Evolutionary conservation across 2,888 invertebrate species (phyloP), one percentile per base, ranked within the genome.

Genomic region (Drosophila incognita): DNA sequence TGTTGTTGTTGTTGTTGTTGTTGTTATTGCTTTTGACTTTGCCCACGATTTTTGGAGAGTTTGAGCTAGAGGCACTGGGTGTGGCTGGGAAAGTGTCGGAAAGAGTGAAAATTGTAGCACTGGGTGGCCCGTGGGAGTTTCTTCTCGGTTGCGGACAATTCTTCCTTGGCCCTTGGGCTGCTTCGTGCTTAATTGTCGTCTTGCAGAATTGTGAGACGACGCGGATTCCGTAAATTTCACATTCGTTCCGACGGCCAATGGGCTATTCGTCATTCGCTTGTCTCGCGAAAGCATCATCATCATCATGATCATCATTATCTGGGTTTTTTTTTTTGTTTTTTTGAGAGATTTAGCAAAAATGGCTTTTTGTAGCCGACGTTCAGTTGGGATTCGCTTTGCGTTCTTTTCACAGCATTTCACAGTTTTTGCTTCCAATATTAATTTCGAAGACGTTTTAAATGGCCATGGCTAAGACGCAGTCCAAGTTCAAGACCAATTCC

Each of bases 181-280:
- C 66, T 73, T 87, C 91, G 91, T 91, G 91, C 91, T 90, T 91
- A 91, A 91, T 91, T 91, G 91, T 91, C 85, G 89, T 86, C 90
- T 90, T 85, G 90, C 83, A 81, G 83, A 91, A 91, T 91, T 89
- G 78, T 74, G 83, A 68, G 73, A 75, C 74, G 81, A 79, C 69
- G 83, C 83, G 87, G 89, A 87, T 87, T 89, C 87, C 89, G 83
- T 85, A 89, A 82, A 87, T 87, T 85, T 85, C 79, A 67, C 78
- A 87, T 89, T 87, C 85, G 89, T 89, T 89, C 83, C 89, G 68
- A 79, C 61, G 62, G 64, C 67, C 87, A 59, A 84, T 87, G 86
- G 83, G 91, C 87, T 89, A 91, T 91, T 90, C 91, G 90, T 91
- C 91, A 91, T 90, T 87, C 91, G 91, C 87, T 89, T 91, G 90